Evolutionary conservation across 2,888 invertebrate genomes (phyloP).

Genomic region (Didymodactylos carnosus): DNA sequence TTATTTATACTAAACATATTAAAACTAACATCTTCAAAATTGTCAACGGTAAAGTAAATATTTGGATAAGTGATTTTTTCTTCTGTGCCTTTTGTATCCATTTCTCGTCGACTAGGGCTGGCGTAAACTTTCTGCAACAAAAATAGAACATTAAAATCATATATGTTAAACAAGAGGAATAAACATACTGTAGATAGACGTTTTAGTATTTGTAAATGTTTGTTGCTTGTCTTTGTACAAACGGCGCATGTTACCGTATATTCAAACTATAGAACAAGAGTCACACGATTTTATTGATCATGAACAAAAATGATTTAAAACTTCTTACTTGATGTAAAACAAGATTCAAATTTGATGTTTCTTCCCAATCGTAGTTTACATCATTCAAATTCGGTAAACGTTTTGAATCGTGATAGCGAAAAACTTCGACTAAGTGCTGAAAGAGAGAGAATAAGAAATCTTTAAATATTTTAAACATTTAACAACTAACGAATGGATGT

Average conservation of each 20-base stretch:
- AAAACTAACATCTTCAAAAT: constrained; percentile 71
- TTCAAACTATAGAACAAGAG: constrained; percentile 47
- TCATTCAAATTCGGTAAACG: not conserved
- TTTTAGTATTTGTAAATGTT: constrained; percentile 80
- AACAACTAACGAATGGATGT: not conserved
- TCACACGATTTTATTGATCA: not conserved
- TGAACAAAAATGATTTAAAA: constrained; percentile 3
- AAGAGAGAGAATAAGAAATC: not conserved
- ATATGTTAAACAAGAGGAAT: not conserved
- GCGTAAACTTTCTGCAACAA: constrained; percentile 60
- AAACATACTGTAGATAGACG: not conserved
- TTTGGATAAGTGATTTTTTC: constrained; percentile 98
- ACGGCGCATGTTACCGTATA: constrained; percentile 90
- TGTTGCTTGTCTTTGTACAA: constrained; percentile 86
- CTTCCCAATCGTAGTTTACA: constrained; percentile 91
- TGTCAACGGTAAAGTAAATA: constrained; percentile 96
- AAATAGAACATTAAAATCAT: constrained; percentile 3
- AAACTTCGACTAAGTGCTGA: not conserved
- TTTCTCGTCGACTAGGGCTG: constrained; percentile 79
- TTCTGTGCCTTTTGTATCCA: constrained; percentile 91
- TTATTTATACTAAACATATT: not conserved
- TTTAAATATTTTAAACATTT: not conserved
- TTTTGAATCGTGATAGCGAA: not conserved
- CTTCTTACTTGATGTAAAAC: constrained; percentile 61
- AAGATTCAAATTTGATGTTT: constrained; percentile 89